These are phyloP conservation scores for Drosophila greeni DNA, from an alignment of 2,888 invertebrate species.

Conservation along the genomic window DNA sequence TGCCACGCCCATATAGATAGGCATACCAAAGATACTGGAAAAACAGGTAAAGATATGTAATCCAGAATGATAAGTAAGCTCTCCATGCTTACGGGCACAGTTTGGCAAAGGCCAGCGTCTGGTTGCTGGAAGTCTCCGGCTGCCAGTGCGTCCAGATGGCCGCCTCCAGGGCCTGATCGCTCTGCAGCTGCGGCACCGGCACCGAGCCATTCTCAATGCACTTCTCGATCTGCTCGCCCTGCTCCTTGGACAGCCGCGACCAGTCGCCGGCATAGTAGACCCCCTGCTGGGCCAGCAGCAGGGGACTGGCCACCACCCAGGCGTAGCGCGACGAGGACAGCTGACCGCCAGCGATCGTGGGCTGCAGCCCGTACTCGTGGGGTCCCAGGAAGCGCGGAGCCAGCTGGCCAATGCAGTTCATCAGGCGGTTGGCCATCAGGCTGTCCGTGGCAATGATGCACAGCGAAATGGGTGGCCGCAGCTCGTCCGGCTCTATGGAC, in stretches of 20 bases:
- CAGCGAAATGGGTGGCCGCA: constrained; percentile 73
- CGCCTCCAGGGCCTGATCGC: constrained; percentile 65
- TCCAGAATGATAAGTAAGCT: background rate
- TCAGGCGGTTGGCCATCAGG: constrained; percentile 65
- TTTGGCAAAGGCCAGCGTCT: constrained; percentile 67
- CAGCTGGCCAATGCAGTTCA: constrained; percentile 71
- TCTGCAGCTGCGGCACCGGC: constrained; percentile 39
- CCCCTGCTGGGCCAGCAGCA: constrained; percentile 77
- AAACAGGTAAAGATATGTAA: background rate
- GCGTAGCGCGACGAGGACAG: constrained; percentile 47
- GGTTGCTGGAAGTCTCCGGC: constrained; percentile 67
- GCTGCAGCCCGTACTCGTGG: constrained; percentile 62
- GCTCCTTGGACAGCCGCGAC: constrained; percentile 66
- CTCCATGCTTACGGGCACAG: constrained; percentile 74
- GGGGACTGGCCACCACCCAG: constrained; percentile 76
- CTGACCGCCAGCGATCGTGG: background rate
- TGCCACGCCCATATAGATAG: constrained; percentile 69
- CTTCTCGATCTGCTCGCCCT: constrained; percentile 67
- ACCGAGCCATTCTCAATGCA: constrained; percentile 64
- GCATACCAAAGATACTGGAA: constrained; percentile 77
- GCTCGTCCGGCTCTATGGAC: constrained; percentile 72
- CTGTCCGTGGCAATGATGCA: constrained; percentile 74
- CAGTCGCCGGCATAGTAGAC: constrained; percentile 78
- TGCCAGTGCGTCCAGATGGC: constrained; percentile 79
- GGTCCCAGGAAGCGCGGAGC: constrained; percentile 75